phyloP scores from a whole-genome alignment of 2,797 vertebrate genomes.

The Aythya fuligula region DNA sequence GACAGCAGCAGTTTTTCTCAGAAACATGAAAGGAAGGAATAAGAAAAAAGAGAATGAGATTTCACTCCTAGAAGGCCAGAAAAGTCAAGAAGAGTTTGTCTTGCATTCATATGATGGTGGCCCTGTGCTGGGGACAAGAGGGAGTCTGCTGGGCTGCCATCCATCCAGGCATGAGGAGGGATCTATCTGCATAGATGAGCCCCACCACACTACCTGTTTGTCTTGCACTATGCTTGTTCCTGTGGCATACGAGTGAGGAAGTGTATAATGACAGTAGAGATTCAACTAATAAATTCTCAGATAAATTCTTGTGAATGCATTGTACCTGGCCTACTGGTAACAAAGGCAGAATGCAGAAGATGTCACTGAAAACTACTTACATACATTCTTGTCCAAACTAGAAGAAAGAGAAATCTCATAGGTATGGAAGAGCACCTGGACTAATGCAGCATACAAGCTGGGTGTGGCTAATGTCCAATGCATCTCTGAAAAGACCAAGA shows the following conservation, averaged over 20 bases:
- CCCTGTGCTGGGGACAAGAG: not conserved
- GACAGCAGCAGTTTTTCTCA: not conserved
- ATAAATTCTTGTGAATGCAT: not conserved
- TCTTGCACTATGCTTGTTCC: not conserved
- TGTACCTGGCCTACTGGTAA: not conserved
- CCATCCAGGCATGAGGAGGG: not conserved
- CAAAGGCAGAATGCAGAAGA: not conserved
- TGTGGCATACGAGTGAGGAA: not conserved
- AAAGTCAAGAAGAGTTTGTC: not conserved
- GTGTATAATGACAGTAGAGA: not conserved
- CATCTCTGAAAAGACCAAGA: not conserved
- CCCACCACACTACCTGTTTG: not conserved
- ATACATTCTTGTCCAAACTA: not conserved
- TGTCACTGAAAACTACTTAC: not conserved
- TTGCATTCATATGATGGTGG: not conserved
- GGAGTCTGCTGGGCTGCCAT: not conserved
- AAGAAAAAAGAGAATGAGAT: rapidly evolving
- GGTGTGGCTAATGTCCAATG: not conserved
- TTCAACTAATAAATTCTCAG: not conserved
- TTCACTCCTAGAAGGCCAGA: not conserved
- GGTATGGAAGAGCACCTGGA: not conserved
- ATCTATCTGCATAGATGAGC: not conserved
- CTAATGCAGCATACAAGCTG: not conserved
- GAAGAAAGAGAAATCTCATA: not conserved
- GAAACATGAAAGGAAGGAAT: not conserved